phyloP scores from a whole-genome alignment of 2,797 vertebrate species.

The Periophthalmus magnuspinnatus region DNA sequence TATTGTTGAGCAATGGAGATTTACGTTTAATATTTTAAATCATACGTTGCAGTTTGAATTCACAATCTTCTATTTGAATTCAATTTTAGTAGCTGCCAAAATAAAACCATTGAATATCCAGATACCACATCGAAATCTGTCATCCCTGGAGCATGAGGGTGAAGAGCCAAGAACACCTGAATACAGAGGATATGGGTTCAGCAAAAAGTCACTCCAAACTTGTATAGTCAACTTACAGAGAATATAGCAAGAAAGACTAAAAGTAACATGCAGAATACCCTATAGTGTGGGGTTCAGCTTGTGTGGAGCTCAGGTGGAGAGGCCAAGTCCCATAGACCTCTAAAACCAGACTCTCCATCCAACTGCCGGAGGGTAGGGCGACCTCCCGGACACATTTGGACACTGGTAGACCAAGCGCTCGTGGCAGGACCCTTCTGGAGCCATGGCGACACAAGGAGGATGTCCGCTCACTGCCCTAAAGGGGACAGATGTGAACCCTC shows the following conservation, averaged over 20 bases:
- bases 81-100: constrained; percentile 7
- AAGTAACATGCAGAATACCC: neutral
- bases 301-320: neutral
- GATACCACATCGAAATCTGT: neutral
- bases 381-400: neutral
- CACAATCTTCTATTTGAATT: neutral
- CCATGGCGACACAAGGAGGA: neutral
- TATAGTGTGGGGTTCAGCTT: neutral
- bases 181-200: constrained; percentile 18
- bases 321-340: neutral
- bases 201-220: constrained; percentile 4
- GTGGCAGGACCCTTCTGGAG: constrained; percentile 6
- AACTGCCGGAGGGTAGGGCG: neutral
- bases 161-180: constrained; percentile 10
- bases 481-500: constrained; percentile 9
- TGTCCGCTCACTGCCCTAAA: neutral
- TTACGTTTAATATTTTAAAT: no score
- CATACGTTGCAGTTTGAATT: constrained; percentile 29
- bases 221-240: neutral
- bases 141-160: constrained; percentile 6
- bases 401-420: neutral
- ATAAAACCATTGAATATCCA: constrained; percentile 15
- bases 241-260: neutral
- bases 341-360: neutral
- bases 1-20: no score